phyloP scores from a whole-genome alignment of 2,888 invertebrate species.

The Molorchus minor region DNA sequence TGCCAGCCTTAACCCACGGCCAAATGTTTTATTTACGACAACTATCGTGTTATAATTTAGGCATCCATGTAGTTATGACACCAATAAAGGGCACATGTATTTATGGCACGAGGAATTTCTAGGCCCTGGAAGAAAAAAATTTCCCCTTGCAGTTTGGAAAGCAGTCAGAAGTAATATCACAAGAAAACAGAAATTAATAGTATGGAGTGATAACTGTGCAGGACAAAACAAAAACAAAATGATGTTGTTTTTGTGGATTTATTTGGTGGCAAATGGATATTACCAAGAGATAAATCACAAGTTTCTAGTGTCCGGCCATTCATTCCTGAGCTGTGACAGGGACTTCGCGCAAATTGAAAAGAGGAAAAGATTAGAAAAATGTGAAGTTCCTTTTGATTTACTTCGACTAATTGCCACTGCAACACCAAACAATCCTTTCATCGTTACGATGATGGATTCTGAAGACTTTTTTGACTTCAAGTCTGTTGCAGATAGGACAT shows the following conservation, averaged over 20 bases:
- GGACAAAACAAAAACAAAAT: conserved; percentile 17
- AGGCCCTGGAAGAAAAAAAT: conserved; percentile 6
- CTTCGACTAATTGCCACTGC: conserved; percentile 25
- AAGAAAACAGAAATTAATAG: conserved; percentile 9
- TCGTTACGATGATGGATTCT: conserved; percentile 28
- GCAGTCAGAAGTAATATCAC: conserved; percentile 1
- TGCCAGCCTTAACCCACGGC: conserved; percentile 9
- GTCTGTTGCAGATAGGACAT: not conserved
- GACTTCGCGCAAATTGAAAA: conserved; percentile 32
- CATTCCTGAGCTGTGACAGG: conserved; percentile 42
- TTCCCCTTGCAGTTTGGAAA: conserved; percentile 3
- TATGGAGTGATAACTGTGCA: conserved; percentile 15
- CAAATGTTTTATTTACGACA: conserved; percentile 11
- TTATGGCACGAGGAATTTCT: conserved; percentile 10
- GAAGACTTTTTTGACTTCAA: conserved; percentile 31
- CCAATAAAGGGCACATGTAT: conserved; percentile 7
- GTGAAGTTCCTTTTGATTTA: conserved; percentile 28
- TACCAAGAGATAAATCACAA: conserved; percentile 27
- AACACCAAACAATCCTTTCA: conserved; percentile 24
- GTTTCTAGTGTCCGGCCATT: conserved; percentile 45
- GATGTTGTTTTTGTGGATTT: conserved; percentile 16
- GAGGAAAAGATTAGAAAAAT: conserved; percentile 12
- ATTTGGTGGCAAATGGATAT: conserved; percentile 21
- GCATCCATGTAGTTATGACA: conserved; percentile 14
- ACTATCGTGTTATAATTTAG: conserved; percentile 14